phyloP scores from a whole-genome alignment of 2,888 invertebrate genomes.

The Syrista parreyssii region DNA sequence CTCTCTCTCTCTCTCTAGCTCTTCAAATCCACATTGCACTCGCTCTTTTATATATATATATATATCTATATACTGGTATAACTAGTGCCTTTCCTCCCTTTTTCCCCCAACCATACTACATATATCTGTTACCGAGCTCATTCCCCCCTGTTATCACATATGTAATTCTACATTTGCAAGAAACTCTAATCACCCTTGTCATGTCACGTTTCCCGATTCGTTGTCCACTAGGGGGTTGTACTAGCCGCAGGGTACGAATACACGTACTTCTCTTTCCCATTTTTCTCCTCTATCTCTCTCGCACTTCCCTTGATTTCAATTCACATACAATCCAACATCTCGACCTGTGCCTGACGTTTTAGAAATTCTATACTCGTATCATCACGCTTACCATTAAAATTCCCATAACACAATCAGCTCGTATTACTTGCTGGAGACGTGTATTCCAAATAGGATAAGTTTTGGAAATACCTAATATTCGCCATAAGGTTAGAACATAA shows the following conservation, averaged over 20 bases:
- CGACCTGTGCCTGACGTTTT: background rate
- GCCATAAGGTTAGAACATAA: background rate
- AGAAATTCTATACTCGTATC: background rate
- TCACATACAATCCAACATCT: background rate
- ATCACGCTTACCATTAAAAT: background rate
- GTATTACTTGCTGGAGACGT: background rate
- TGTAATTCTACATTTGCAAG: too few species aligned
- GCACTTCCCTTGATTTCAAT: background rate
- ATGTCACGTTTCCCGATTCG: background rate
- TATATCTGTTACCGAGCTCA: too few species aligned
- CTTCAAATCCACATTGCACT: background rate
- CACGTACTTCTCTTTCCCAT: background rate
- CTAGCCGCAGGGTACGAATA: background rate
- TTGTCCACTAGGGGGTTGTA: background rate
- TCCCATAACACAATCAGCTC: background rate
- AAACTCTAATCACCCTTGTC: too few species aligned
- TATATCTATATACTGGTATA: background rate
- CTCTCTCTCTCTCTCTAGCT: background rate
- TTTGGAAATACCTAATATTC: background rate
- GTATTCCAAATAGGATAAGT: background rate
- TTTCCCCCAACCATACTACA: too few species aligned
- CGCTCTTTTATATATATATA: too few species aligned
- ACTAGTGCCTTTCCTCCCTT: too few species aligned
- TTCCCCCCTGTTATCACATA: too few species aligned
- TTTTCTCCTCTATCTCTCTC: background rate